Evolutionary conservation across 2,888 invertebrate genomes (phyloP).

Genomic region (Eulithis prunata): DNA sequence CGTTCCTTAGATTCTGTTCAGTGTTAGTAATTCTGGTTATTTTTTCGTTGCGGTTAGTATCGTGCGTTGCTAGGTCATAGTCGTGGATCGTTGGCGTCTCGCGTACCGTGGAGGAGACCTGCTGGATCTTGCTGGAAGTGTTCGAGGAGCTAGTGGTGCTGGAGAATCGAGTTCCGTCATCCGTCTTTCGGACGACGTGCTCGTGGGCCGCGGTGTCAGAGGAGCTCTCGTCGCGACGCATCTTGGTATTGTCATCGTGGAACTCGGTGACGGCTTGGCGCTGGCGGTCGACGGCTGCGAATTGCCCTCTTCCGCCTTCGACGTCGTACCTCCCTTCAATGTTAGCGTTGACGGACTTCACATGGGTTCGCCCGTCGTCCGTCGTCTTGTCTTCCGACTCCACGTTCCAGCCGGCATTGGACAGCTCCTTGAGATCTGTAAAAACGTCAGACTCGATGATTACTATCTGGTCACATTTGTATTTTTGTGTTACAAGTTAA

Average conservation of each 20-base stretch:
- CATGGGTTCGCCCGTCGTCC: slow-evolving; percentile 86
- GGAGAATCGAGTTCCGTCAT: slow-evolving; percentile 68
- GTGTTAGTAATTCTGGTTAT: slow-evolving; percentile 53
- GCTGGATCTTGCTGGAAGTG: slow-evolving; percentile 67
- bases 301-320: slow-evolving; percentile 86
- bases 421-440: slow-evolving; percentile 77
- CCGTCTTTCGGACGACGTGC: slow-evolving; percentile 69
- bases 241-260: slow-evolving; percentile 72
- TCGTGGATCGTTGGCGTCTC: slow-evolving; percentile 61
- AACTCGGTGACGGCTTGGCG: slow-evolving; percentile 79
- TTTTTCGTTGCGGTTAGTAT: slow-evolving; percentile 61
- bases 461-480: not conserved
- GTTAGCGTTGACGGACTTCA: slow-evolving; percentile 85
- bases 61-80: slow-evolving; percentile 55
- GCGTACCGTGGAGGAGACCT: slow-evolving; percentile 65
- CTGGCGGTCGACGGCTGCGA: slow-evolving; percentile 86
- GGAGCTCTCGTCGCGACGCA: slow-evolving; percentile 68
- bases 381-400: slow-evolving; percentile 85
- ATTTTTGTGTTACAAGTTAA: slow-evolving; percentile 58
- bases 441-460: slow-evolving; percentile 38
- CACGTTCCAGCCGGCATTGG: slow-evolving; percentile 87
- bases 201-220: slow-evolving; percentile 70
- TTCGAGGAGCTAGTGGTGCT: slow-evolving; percentile 68
- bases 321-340: slow-evolving; percentile 87
- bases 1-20: slow-evolving; percentile 35